These are phyloP conservation scores for Agrypnus murinus DNA, from an alignment of 2,888 invertebrate species.

Conservation along the genomic window DNA sequence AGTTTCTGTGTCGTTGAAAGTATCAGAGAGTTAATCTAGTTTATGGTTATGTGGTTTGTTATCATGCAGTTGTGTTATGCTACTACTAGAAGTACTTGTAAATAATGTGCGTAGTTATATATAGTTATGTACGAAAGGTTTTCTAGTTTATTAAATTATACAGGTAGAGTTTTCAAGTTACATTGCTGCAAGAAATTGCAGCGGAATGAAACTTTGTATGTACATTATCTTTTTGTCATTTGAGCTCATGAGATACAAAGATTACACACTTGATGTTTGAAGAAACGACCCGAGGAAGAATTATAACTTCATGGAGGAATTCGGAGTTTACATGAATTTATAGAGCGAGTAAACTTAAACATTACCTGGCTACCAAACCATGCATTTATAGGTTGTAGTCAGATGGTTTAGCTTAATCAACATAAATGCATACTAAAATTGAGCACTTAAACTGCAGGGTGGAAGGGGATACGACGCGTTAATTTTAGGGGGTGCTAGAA, in stretches of 20 bases:
- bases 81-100: not conserved
- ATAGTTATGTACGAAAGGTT: slow-evolving; percentile 26
- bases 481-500: too few relatives aligned
- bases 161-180: slow-evolving; percentile 21
- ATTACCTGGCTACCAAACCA: too few relatives aligned
- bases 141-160: slow-evolving; percentile 38
- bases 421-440: too few relatives aligned
- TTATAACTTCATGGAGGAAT: slow-evolving; percentile 12
- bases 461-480: too few relatives aligned
- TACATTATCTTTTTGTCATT: slow-evolving; percentile 27
- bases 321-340: slow-evolving; percentile 31
- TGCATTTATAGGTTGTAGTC: too few relatives aligned
- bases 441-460: too few relatives aligned
- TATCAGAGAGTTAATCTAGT: slow-evolving; percentile 38
- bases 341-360: slow-evolving; percentile 1
- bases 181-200: slow-evolving; percentile 23
- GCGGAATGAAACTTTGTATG: slow-evolving; percentile 23
- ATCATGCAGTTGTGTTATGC: slow-evolving; percentile 11
- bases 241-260: slow-evolving; percentile 20
- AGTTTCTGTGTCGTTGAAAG: slow-evolving; percentile 40
- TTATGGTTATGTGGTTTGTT: slow-evolving; percentile 30
- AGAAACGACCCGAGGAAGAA: slow-evolving; percentile 14
- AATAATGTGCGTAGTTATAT: slow-evolving; percentile 19
- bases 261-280: slow-evolving; percentile 1
- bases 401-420: too few relatives aligned